Base-by-base conservation (phyloP, 2,888 invertebrate genomes). In the Acronicta psi region DNA sequence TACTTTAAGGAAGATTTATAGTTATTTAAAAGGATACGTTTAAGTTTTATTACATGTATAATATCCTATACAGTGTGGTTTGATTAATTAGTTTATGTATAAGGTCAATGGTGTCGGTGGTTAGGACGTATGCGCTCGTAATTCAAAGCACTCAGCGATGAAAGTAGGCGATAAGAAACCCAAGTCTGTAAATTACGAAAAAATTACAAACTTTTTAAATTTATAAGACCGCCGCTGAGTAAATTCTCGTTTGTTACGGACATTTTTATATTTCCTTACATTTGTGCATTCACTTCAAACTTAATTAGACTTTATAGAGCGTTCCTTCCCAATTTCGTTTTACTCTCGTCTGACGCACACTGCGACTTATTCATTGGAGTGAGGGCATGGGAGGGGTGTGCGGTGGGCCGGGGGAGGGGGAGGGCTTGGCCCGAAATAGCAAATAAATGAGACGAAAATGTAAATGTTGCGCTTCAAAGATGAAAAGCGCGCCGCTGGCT, bases 361-460 rank as follows among this genome's bases (percentile, higher is more conserved):
- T 81, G 85, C 90, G 92, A 92, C 89, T 93, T 93, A 91, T 93
- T 93, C 92, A 91, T 90, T 91, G 90, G 89, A 86, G 87, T 83
- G 86, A 84, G 82, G 87, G 84, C 81, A 80, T 75, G 67, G 69
- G 85, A 79, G 83, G 85, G 82, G 80, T 53, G 71, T 58, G 70
- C 64, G 68, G 71, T 67, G 79, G 74, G 73, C 69, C 49, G 70
- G 66, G 78, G 73, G 81, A 78, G 82, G 78, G 79, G 82, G 78
- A 82, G 82, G 82, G 75, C 83, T 80, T 87, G 85, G 89, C 92
- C 89, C 92, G 92, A 94, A 94, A 94, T 94, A 94, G 94, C 94
- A 93, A 93, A 93, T 94, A 94, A 94, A 94, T 94, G 94, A 94
- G 94, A 93, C 94, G 94, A 94, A 94, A 94, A 94, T 94, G 94